Percentiles rank a stretch among this genome's conserved stretches.
These are phyloP conservation scores for Elaphurus davidianus DNA, from an alignment of 2,113 vertebrate species.

Conservation along the genomic window DNA sequence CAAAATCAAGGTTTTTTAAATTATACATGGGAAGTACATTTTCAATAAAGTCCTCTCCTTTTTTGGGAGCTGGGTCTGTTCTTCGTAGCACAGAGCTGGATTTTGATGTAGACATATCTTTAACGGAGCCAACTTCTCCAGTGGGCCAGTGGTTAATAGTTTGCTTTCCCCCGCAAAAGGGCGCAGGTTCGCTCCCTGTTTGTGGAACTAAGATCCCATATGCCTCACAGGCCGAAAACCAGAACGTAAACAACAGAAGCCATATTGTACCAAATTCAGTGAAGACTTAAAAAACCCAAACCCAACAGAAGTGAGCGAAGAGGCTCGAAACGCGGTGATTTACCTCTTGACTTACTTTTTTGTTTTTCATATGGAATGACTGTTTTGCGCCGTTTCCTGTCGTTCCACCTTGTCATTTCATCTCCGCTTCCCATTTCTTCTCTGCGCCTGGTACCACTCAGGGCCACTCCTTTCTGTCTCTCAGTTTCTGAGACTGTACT, in stretches of 20 bases:
- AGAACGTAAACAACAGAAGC: neutral
- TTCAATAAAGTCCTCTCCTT: neutral
- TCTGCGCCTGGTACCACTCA: neutral
- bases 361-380: neutral
- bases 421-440: neutral
- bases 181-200: neutral
- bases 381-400: neutral
- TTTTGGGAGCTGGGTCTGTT: neutral
- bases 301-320: neutral
- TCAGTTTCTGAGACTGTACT: conserved; percentile 77
- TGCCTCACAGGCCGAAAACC: neutral
- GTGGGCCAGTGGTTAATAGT: neutral
- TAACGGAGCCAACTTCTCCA: neutral
- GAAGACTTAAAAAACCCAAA: neutral
- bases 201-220: neutral
- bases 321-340: neutral
- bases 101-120: conserved; percentile 9
- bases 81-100: neutral
- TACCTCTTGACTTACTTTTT: neutral
- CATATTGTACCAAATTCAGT: neutral
- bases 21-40: neutral
- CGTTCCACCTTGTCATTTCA: neutral
- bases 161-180: neutral
- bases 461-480: conserved; percentile 40
- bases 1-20: neutral